Conservation (phyloP, 2,113 vertebrate species). For the Scophthalmus maximus region DNA sequence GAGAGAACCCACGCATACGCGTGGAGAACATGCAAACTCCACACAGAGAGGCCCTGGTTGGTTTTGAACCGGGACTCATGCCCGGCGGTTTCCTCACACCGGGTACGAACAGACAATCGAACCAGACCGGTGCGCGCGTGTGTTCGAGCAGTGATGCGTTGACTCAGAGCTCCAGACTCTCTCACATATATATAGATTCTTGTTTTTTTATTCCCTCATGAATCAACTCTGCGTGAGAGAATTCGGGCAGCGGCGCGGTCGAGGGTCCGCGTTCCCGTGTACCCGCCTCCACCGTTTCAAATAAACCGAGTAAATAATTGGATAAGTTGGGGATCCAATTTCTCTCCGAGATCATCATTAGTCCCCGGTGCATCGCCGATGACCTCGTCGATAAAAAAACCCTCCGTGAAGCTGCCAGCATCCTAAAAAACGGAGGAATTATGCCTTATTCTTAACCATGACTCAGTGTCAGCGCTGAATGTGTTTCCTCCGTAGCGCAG, state of each 20-base stretch:
- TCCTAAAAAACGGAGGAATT: slow-evolving; percentile 19
- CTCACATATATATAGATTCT: too few relatives aligned
- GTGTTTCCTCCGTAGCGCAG: background rate
- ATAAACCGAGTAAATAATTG: slow-evolving; percentile 54
- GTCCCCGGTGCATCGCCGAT: slow-evolving; percentile 54
- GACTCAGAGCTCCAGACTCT: slow-evolving; percentile 11
- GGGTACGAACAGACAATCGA: slow-evolving; percentile 50
- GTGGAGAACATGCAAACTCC: too few relatives aligned
- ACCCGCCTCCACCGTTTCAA: slow-evolving; percentile 9
- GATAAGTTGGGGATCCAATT: slow-evolving; percentile 44
- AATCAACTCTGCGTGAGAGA: too few relatives aligned
- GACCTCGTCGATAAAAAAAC: slow-evolving; percentile 57
- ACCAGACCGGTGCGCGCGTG: slow-evolving; percentile 7
- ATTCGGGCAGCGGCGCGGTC: too few relatives aligned
- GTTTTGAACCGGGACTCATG: too few relatives aligned
- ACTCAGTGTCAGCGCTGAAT: slow-evolving; percentile 9
- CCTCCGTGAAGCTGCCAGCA: slow-evolving; percentile 29
- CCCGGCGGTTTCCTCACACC: slow-evolving; percentile 4
- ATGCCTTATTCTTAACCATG: slow-evolving; percentile 33
- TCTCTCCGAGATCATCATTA: slow-evolving; percentile 29
- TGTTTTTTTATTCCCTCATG: slow-evolving; percentile 26
- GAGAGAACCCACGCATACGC: too few relatives aligned
- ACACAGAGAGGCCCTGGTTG: too few relatives aligned
- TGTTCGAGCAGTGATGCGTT: slow-evolving; percentile 14
- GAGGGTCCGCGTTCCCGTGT: too few relatives aligned